Evolutionary conservation across 2,797 vertebrate species (phyloP).

Genomic region (Vultur gryphus): DNA sequence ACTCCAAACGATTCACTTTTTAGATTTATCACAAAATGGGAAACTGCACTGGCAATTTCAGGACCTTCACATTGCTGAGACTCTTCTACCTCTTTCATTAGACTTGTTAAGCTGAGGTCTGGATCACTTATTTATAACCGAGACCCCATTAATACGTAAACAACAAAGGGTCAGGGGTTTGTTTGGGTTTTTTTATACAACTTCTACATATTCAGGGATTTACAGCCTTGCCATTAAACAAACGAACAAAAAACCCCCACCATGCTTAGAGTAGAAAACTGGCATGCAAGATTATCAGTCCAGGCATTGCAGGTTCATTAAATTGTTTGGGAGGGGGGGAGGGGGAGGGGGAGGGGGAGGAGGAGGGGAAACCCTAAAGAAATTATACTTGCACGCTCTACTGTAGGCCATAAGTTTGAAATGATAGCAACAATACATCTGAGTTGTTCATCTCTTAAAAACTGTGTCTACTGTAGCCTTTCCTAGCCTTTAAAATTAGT

Average conservation of each 20-base stretch:
- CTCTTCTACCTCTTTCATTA: neutral
- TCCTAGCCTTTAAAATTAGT: neutral
- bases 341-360: too few species aligned
- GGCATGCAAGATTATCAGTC: neutral
- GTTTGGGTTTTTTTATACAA: neutral
- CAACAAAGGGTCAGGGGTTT: neutral
- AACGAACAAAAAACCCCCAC: neutral
- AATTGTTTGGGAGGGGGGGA: neutral
- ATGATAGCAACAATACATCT: neutral
- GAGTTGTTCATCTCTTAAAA: neutral
- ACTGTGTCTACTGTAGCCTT: neutral
- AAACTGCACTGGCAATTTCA: neutral
- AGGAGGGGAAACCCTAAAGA: neutral
- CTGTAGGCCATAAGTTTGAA: neutral
- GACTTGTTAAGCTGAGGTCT: neutral
- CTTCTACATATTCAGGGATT: neutral
- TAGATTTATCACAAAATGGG: neutral
- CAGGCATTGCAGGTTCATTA: neutral
- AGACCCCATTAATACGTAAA: neutral
- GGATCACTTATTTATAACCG: neutral
- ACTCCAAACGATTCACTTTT: constrained; percentile 36
- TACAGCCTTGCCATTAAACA: neutral
- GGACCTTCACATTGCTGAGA: neutral
- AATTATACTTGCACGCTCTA: neutral
- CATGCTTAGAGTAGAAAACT: neutral